Evolutionary conservation across 2,797 vertebrate genomes (phyloP).

Genomic region (Petrocephalus sullivani): DNA sequence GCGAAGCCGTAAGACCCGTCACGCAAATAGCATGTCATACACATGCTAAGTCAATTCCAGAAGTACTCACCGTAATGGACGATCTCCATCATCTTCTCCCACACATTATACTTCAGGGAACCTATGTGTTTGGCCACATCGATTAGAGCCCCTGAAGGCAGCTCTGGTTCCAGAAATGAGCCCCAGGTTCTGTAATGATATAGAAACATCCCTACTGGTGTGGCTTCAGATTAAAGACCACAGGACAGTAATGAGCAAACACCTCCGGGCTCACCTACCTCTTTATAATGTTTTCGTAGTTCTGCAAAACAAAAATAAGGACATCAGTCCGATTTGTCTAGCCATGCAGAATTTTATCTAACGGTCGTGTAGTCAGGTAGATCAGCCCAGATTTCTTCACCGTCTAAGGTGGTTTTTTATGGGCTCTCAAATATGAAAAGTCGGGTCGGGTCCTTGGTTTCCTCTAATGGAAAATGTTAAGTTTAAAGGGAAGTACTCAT

Average conservation of each 20-base stretch:
- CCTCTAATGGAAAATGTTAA: neutral
- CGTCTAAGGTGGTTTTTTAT: neutral
- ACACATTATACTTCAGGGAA: constrained; percentile 65
- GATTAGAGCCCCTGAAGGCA: constrained; percentile 51
- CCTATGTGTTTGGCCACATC: constrained; percentile 67
- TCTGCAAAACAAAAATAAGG: constrained; percentile 49
- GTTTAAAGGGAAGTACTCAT: neutral
- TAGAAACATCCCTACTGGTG: constrained; percentile 7
- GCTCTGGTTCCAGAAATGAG: constrained; percentile 47
- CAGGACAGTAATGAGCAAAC: neutral
- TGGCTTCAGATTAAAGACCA: neutral
- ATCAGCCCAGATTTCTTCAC: neutral
- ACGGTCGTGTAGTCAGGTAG: neutral
- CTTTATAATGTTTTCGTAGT: constrained; percentile 68
- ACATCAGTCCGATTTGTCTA: neutral
- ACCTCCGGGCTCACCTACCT: constrained; percentile 44
- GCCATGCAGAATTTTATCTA: neutral
- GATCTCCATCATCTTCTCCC: constrained; percentile 68
- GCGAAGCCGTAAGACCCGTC: neutral
- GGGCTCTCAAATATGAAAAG: neutral
- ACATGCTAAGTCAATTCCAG: neutral
- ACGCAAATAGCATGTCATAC: neutral
- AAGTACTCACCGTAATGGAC: constrained; percentile 62
- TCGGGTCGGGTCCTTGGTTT: neutral
- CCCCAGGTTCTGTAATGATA: constrained; percentile 61